Evolutionary conservation across 2,888 invertebrate species (phyloP).

Genomic region (Drosophila flavopinicola): DNA sequence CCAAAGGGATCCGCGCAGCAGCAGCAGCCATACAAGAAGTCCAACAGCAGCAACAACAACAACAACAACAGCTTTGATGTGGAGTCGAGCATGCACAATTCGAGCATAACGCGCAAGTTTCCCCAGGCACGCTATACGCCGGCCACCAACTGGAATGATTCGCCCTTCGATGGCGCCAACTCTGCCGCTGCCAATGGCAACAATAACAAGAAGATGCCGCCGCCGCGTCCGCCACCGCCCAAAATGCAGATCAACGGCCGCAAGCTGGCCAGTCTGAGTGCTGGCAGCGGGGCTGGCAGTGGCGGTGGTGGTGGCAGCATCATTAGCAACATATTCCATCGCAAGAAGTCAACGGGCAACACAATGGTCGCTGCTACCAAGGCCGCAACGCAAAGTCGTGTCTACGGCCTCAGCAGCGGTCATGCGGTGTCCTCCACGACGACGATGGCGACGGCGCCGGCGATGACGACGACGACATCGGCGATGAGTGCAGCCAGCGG

Average conservation of each 20-base stretch:
- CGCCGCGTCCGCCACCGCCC: slow-evolving; percentile 84
- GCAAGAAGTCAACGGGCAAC: slow-evolving; percentile 75
- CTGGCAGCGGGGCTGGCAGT: slow-evolving; percentile 21
- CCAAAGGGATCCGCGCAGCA: slow-evolving; percentile 72
- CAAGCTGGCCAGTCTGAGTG: slow-evolving; percentile 56
- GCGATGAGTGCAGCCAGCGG: slow-evolving; percentile 9
- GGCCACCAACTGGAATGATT: slow-evolving; percentile 83
- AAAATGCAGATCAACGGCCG: slow-evolving; percentile 71
- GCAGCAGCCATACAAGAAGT: slow-evolving; percentile 43
- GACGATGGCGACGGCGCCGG: slow-evolving; percentile 1
- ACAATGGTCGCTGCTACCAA: slow-evolving; percentile 60
- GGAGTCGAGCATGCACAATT: slow-evolving; percentile 35
- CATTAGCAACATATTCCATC: slow-evolving; percentile 82
- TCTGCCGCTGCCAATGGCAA: slow-evolving; percentile 24
- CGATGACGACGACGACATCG: slow-evolving; percentile 4
- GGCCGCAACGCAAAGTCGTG: slow-evolving; percentile 68
- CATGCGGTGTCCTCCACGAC: slow-evolving; percentile 35
- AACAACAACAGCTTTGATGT: slow-evolving; percentile 54
- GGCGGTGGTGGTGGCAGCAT: slow-evolving; percentile 53
- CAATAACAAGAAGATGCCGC: slow-evolving; percentile 81
- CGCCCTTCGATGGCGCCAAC: slow-evolving; percentile 74
- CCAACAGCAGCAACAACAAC: slow-evolving; percentile 39
- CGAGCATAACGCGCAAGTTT: slow-evolving; percentile 82
- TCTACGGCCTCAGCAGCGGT: slow-evolving; percentile 80
- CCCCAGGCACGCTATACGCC: slow-evolving; percentile 83